phyloP scores from a whole-genome alignment of 1,140 invertebrate species.

The Rhizoglyphus robini region DNA sequence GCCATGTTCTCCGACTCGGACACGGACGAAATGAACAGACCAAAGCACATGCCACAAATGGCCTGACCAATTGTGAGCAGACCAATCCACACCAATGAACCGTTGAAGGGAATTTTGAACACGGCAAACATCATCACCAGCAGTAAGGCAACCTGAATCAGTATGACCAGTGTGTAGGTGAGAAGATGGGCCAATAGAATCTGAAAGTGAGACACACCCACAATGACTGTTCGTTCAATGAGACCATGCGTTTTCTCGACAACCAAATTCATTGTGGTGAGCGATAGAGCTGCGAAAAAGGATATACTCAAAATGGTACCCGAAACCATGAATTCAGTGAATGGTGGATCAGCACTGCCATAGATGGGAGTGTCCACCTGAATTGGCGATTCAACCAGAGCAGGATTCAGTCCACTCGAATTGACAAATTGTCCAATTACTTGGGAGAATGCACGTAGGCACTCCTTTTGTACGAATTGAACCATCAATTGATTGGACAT shows the following conservation, averaged over 20 bases:
- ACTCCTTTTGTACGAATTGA: background rate
- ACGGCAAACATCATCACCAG: slow-evolving; percentile 67
- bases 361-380: slow-evolving; percentile 61
- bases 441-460: slow-evolving; percentile 15
- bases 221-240: slow-evolving; percentile 72
- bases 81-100: slow-evolving; percentile 57
- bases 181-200: slow-evolving; percentile 80
- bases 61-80: slow-evolving; percentile 58
- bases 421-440: slow-evolving; percentile 26
- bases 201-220: slow-evolving; percentile 72
- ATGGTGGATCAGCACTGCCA: slow-evolving; percentile 66
- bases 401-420: slow-evolving; percentile 16
- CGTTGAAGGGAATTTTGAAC: slow-evolving; percentile 63
- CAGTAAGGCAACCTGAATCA: slow-evolving; percentile 71
- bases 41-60: slow-evolving; percentile 83
- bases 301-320: slow-evolving; percentile 89
- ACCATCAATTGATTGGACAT: slow-evolving; percentile 31
- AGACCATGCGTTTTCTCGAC: slow-evolving; percentile 79
- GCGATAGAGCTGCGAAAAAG: slow-evolving; percentile 85
- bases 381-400: slow-evolving; percentile 21
- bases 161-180: slow-evolving; percentile 85
- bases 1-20: slow-evolving; percentile 80
- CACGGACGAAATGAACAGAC: slow-evolving; percentile 70
- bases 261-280: slow-evolving; percentile 78
- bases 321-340: slow-evolving; percentile 87